Evolutionary conservation across 2,113 vertebrate species (phyloP).

Genomic region (Ammospiza nelsoni): DNA sequence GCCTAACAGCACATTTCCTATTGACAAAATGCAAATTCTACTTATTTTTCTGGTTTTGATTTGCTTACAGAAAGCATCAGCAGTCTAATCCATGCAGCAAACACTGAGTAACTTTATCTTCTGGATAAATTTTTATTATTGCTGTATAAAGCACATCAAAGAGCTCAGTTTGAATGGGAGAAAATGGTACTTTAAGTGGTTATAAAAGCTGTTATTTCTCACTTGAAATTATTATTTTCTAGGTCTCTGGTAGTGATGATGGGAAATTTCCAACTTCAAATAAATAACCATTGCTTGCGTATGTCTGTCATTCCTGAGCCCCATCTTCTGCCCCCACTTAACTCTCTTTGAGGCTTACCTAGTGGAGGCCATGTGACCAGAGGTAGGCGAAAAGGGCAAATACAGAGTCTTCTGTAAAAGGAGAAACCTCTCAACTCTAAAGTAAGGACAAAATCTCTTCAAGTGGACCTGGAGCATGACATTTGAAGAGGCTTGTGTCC

Average conservation of each 20-base stretch:
- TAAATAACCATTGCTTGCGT: background rate
- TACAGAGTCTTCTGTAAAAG: background rate
- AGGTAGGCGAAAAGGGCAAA: background rate
- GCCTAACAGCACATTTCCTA: background rate
- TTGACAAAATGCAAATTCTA: constrained; percentile 13
- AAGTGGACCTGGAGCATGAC: background rate
- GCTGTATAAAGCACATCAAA: constrained; percentile 9
- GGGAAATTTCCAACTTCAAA: background rate
- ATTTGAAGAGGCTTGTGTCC: background rate
- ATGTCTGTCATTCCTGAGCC: background rate
- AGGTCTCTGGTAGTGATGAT: background rate
- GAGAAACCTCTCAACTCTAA: background rate
- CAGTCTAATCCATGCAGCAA: constrained; percentile 11
- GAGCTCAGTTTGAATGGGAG: background rate
- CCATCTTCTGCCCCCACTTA: background rate
- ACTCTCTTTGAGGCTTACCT: background rate
- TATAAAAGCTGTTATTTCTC: constrained; percentile 50
- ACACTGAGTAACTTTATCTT: constrained; percentile 11
- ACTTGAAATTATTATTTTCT: constrained; percentile 30
- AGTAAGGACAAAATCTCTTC: background rate
- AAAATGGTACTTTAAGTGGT: constrained; percentile 18
- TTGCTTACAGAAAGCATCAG: constrained; percentile 46
- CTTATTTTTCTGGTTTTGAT: constrained; percentile 43
- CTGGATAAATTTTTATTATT: constrained; percentile 3
- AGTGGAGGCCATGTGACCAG: background rate